Percentiles rank a stretch among this genome's conserved stretches.
Conservation (phyloP, 2,113 vertebrate species). For the Podarcis cretensis region DNA sequence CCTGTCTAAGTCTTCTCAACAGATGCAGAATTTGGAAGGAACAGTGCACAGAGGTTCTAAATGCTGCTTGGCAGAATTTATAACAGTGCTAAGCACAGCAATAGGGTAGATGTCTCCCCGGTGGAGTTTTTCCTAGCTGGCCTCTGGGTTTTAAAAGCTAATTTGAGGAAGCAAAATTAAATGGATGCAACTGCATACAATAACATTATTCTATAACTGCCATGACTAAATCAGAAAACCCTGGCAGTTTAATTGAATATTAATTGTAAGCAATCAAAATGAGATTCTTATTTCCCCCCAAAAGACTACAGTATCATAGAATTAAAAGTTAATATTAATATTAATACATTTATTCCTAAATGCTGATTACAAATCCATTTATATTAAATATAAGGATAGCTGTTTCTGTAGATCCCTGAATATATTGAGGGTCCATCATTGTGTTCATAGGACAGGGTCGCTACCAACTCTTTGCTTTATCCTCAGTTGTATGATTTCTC, state of each 20-base stretch:
- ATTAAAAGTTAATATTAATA: not conserved
- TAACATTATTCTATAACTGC: conserved; percentile 30
- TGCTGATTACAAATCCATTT: not conserved
- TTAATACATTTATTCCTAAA: not conserved
- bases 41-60: conserved; percentile 30
- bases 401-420: not conserved
- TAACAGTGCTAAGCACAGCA: conserved; percentile 29
- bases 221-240: conserved; percentile 46
- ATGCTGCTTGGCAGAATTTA: conserved; percentile 41
- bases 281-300: not conserved
- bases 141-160: conserved; percentile 52
- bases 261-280: not conserved
- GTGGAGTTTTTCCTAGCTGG: conserved; percentile 43
- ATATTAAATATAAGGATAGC: not conserved
- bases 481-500: not conserved
- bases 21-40: conserved; percentile 48
- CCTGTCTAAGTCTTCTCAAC: conserved; percentile 38
- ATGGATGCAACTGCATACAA: conserved; percentile 49
- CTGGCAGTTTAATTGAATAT: conserved; percentile 14
- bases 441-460: not conserved
- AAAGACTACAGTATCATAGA: not conserved
- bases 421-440: not conserved
- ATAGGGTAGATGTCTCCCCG: conserved; percentile 17
- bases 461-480: not conserved
- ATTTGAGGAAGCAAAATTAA: conserved; percentile 59